Base-by-base conservation (phyloP, 2,113 vertebrate species). In the Mormyrus lacerda region DNA sequence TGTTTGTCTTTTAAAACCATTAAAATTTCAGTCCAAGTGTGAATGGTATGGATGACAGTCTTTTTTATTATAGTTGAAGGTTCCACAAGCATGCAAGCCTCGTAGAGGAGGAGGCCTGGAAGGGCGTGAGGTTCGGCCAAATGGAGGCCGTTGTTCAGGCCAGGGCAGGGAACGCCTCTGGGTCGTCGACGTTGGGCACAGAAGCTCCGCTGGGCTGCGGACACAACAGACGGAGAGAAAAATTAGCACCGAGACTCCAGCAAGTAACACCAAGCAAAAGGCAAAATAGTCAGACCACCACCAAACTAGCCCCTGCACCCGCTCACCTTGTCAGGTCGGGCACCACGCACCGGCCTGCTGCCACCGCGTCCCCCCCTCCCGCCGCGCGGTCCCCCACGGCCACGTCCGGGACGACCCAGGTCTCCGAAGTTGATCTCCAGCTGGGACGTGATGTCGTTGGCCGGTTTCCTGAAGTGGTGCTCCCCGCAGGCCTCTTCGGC, bases 41-140 rank as follows among this genome's bases (percentile, higher is more conserved):
- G 96, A 97, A 97, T 97, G 96, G 97, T 96, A 97, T 97, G 97
- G 96, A 98, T 97, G 97, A 98, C 91, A 73, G 88, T 89, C 88
- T 90, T 89, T 89, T 89, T 87, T 39, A 95, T 96, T 96, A 97
- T 97, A 97, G 96, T 98, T 94, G 96, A 97, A 97, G 97, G 96
- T 97, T 98, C 97, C 96, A 96, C 97, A 98, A 98, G 98, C 98
- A 99, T 99, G 98, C 98, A 98, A 97, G 97, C 97, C 97, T 98
- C 96, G 96, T 95, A 97, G 96, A 98, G 96, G 96, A 96, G 95
- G 96, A 93, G 95, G 95, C 73, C 50, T 45, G 76, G 73, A 89
- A 50, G 88, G 88, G 79, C 39, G 0, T 10, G 35, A 94, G 89
- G 96, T 95, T 93, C 95, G 95, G 96, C 73, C 95, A 95, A 96